Conservation (phyloP, 2,888 invertebrate species). For the Drosophila niveifrons region DNA sequence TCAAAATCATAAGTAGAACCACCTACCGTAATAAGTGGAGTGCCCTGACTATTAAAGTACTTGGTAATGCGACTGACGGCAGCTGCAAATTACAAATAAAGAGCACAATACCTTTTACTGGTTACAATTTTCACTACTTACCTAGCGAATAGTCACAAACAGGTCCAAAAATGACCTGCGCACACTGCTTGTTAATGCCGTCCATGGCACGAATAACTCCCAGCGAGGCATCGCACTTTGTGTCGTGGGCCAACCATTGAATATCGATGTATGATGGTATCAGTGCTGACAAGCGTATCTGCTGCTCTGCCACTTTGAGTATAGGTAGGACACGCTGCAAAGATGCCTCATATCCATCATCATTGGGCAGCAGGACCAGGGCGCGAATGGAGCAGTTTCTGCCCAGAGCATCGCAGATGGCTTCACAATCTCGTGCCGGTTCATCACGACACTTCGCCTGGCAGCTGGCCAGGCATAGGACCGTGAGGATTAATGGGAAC, state of each 20-base stretch:
- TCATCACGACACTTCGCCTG: constrained; percentile 75
- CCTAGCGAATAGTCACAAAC: constrained; percentile 93
- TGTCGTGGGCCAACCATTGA: constrained; percentile 89
- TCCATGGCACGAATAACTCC: constrained; percentile 91
- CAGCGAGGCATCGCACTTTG: constrained; percentile 90
- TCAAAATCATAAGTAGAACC: constrained; percentile 93
- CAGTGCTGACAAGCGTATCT: constrained; percentile 86
- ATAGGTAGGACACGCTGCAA: constrained; percentile 88
- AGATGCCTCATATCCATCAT: constrained; percentile 87
- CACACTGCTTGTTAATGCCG: constrained; percentile 89
- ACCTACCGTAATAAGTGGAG: constrained; percentile 92
- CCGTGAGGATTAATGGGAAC: constrained; percentile 23
- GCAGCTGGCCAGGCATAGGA: constrained; percentile 41
- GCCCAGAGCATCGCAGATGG: constrained; percentile 70
- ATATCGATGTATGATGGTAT: constrained; percentile 88
- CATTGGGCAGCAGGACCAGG: constrained; percentile 89
- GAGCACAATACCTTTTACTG: neutral
- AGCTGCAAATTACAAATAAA: constrained; percentile 86
- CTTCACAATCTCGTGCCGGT: constrained; percentile 79
- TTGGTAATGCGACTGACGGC: constrained; percentile 92
- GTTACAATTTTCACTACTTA: constrained; percentile 85
- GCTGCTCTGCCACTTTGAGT: constrained; percentile 88
- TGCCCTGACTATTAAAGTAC: constrained; percentile 90
- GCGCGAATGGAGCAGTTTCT: constrained; percentile 88
- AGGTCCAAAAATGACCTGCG: constrained; percentile 92